These are phyloP conservation scores for Brassicogethes aeneus DNA, from an alignment of 2,888 invertebrate genomes.

Conservation along the genomic window DNA sequence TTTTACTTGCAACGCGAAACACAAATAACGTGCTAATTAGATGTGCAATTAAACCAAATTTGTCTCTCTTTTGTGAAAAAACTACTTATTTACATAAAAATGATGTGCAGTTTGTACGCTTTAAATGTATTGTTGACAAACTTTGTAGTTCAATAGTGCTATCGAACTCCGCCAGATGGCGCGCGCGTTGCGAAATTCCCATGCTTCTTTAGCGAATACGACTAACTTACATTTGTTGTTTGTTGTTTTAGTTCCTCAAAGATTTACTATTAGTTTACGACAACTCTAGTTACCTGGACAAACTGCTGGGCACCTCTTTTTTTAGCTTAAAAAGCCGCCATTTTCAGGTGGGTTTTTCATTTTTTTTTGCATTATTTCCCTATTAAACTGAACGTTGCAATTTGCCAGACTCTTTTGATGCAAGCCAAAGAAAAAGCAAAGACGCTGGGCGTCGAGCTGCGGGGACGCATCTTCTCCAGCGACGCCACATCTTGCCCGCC, in stretches of 20 bases:
- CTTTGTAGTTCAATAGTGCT: too few species aligned
- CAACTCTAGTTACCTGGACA: constrained; percentile 79
- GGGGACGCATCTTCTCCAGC: constrained; percentile 33
- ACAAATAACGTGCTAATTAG: too few species aligned
- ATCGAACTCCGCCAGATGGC: too few species aligned
- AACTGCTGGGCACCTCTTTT: constrained; percentile 75
- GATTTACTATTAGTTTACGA: constrained; percentile 75
- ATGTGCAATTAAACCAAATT: too few species aligned
- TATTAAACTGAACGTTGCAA: background rate
- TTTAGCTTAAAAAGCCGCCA: constrained; percentile 52
- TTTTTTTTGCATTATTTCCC: too few species aligned
- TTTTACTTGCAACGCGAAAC: too few species aligned
- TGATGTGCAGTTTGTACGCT: too few species aligned
- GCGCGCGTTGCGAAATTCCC: too few species aligned
- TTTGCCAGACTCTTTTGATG: constrained; percentile 54
- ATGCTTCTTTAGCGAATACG: too few species aligned
- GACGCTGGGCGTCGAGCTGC: constrained; percentile 64
- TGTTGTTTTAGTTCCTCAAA: constrained; percentile 55
- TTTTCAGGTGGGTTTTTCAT: constrained; percentile 53
- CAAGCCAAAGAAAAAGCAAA: constrained; percentile 67
- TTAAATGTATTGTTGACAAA: too few species aligned
- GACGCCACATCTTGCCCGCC: constrained; percentile 24
- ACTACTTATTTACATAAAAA: too few species aligned
- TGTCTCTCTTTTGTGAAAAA: too few species aligned
- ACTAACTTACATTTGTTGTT: constrained; percentile 6